These are phyloP conservation scores for Acanthacorydalis orientalis DNA, from an alignment of 2,888 invertebrate genomes.

Conservation along the genomic window DNA sequence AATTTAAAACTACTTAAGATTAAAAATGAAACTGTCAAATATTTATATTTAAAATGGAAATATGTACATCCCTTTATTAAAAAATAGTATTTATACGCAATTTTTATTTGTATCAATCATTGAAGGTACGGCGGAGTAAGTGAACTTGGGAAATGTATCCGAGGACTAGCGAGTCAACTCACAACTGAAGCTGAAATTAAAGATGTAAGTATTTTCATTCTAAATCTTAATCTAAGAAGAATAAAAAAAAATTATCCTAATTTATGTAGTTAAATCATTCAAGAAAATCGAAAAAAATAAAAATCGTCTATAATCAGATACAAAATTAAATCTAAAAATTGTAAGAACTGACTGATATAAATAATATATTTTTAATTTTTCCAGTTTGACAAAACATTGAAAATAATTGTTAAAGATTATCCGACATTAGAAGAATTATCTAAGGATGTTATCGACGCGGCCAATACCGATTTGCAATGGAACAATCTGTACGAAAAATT, in stretches of 20 bases:
- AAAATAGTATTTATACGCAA: too few relatives aligned
- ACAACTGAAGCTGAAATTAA: constrained; percentile 15
- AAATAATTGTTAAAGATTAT: background rate
- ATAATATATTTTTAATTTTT: background rate
- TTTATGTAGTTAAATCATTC: too few relatives aligned
- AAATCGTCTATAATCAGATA: too few relatives aligned
- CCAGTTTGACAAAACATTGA: background rate
- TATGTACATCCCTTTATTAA: too few relatives aligned
- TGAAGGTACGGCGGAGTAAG: constrained; percentile 33
- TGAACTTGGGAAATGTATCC: constrained; percentile 24
- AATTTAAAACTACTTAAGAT: too few relatives aligned
- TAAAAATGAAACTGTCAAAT: too few relatives aligned
- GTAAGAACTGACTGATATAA: too few relatives aligned
- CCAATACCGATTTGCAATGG: background rate
- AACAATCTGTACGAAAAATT: background rate
- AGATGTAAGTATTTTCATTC: constrained; percentile 13
- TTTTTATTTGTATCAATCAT: constrained; percentile 10
- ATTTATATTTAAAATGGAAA: too few relatives aligned
- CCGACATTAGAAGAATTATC: background rate
- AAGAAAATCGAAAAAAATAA: too few relatives aligned
- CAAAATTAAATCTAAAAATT: too few relatives aligned
- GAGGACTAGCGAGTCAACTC: constrained; percentile 16
- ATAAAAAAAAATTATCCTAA: too few relatives aligned
- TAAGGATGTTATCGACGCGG: background rate
- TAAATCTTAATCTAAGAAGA: background rate